Evolutionary conservation across 2,888 invertebrate species (phyloP).

Genomic region (Clanis bilineata): DNA sequence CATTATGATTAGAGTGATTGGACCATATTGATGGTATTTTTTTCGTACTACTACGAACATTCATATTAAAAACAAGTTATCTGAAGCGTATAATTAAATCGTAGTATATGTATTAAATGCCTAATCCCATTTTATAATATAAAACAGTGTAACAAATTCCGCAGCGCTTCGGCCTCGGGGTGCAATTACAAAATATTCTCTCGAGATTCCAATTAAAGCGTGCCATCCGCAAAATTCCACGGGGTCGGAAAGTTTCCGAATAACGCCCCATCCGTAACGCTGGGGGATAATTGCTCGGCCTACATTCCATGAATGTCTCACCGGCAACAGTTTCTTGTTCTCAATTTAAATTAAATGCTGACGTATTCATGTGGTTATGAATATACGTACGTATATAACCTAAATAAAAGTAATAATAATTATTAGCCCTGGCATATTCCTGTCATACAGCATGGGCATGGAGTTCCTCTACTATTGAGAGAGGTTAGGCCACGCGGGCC

Average conservation of each 20-base stretch:
- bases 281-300: conserved; percentile 46
- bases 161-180: conserved; percentile 27
- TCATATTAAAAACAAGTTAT: too few species aligned
- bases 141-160: conserved; percentile 19
- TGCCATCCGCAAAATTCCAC: conserved; percentile 76
- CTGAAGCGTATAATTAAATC: not conserved
- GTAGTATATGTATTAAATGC: not conserved
- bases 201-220: conserved; percentile 78
- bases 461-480: too few species aligned
- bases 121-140: conserved; percentile 4
- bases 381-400: not conserved
- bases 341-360: conserved; percentile 38
- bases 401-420: not conserved
- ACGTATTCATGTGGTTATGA: conserved; percentile 17
- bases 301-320: conserved; percentile 69
- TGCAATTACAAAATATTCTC: conserved; percentile 77
- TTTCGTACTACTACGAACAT: too few species aligned
- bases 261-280: conserved; percentile 19
- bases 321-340: conserved; percentile 41
- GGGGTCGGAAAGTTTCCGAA: conserved; percentile 45
- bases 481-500: too few species aligned
- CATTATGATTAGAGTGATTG: too few species aligned
- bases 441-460: too few species aligned
- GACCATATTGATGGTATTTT: too few species aligned
- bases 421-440: too few species aligned